Conservation (phyloP, 2,113 vertebrate genomes). For the Leucopternis melanops region DNA sequence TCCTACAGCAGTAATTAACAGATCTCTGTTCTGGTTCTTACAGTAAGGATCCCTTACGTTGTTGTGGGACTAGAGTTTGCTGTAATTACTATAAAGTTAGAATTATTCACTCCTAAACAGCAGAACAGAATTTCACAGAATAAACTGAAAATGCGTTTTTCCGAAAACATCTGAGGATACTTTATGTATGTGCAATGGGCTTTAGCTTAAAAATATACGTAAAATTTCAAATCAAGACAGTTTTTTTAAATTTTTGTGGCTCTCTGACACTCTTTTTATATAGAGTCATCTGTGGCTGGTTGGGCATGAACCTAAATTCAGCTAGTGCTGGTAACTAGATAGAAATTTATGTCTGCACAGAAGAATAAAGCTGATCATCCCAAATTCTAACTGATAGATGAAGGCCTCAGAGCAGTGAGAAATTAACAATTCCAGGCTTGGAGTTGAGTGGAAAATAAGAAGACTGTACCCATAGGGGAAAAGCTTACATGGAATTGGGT, state of each 20-base stretch:
- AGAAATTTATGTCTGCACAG: neutral
- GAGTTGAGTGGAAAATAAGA: neutral
- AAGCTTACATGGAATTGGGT: rapidly evolving
- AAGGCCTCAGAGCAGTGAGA: neutral
- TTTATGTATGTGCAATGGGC: no score
- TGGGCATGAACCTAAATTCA: neutral
- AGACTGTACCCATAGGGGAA: neutral
- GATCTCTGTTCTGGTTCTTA: constrained; percentile 7
- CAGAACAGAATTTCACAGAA: no score
- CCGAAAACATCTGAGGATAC: neutral
- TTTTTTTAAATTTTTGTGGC: no score
- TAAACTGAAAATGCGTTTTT: neutral
- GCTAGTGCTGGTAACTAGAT: no score
- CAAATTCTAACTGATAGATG: neutral
- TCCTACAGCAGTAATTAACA: neutral
- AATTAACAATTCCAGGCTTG: neutral
- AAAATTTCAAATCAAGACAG: neutral
- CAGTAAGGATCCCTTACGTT: neutral
- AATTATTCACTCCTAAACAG: no score
- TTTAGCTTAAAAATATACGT: neutral
- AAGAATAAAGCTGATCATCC: neutral
- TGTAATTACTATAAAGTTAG: neutral
- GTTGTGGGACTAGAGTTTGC: rapidly evolving
- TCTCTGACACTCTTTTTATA: neutral
- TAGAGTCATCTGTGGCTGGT: neutral